Conservation (phyloP, 2,888 invertebrate genomes). For the Pocota personata region DNA sequence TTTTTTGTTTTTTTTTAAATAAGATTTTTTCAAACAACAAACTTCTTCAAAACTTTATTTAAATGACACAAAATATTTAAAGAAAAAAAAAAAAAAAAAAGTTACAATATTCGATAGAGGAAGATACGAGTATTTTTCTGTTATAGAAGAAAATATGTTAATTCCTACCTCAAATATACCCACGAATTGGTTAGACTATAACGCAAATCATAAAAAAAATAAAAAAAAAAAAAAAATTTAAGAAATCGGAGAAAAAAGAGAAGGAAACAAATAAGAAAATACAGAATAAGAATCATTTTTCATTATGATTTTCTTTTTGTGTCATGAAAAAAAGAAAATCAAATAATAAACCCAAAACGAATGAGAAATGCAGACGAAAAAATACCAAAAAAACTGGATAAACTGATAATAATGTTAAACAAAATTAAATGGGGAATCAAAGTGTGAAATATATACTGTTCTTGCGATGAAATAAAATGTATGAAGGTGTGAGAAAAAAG, state of each 20-base stretch:
- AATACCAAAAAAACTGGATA: conserved; percentile 50
- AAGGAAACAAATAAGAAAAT: conserved; percentile 48
- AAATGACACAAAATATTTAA: conserved; percentile 11
- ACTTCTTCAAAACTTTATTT: neutral
- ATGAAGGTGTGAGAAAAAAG: neutral
- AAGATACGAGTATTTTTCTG: conserved; percentile 16
- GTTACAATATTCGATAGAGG: conserved; percentile 13
- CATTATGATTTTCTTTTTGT: conserved; percentile 64
- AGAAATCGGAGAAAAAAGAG: conserved; percentile 72
- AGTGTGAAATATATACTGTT: conserved; percentile 18
- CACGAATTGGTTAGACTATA: conserved; percentile 82
- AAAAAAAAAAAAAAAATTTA: conserved; percentile 69
- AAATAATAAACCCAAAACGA: conserved; percentile 48
- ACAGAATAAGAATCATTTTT: conserved; percentile 65
- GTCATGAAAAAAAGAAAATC: conserved; percentile 65
- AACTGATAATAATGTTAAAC: conserved; percentile 22
- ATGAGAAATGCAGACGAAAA: conserved; percentile 49
- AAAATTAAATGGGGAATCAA: conserved; percentile 17
- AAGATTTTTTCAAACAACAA: neutral
- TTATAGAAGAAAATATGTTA: conserved; percentile 50
- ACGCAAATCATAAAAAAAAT: conserved; percentile 65
- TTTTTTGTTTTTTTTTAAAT: too few species aligned
- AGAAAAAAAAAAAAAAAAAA: neutral
- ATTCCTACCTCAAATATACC: conserved; percentile 83
- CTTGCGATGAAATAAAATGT: conserved; percentile 29